Base-by-base conservation (phyloP, 2,113 vertebrate genomes). In the Alethe diademata region DNA sequence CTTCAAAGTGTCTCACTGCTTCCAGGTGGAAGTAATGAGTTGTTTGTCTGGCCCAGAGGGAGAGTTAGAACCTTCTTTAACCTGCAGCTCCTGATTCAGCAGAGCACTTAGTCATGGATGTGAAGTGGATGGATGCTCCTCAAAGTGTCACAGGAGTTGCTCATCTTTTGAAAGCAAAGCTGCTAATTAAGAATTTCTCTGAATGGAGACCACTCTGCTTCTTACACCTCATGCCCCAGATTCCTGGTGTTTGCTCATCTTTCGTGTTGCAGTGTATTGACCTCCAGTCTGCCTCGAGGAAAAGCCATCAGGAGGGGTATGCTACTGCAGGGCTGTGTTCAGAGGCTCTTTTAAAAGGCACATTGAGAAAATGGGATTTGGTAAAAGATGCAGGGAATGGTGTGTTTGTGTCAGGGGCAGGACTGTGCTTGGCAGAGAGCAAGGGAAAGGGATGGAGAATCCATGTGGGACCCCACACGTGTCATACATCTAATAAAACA, bases 221-320 rank as follows among this genome's bases (percentile, higher is more conserved):
- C 51, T 64, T 53, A 2, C 38, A 35, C 61, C 9, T 17, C 0
- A 0, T 23, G 43, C 26, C 79, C 78, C 19, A 42, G 11, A 35
- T 66, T 51, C 35, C 65, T 66, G 61, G 6, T 31, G 57, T 33
- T 16, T 12, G 0, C 61, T 42, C 9, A 1, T 22, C 40, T 56
- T 40, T 61, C 0, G 0, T 40, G 4, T n/a, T 45, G 24, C 2
- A n/a, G 17, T 8, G 0, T 3, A 0, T 23, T 0, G 2, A 9
- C 23, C 72, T 65, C 42, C 43, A 14, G 5, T 3, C 43, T 74
- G 90, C 66, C 61, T 23, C 1, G 51, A 17, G 13, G 60, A 73
- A 47, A 12, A 54, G 29, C 38, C 22, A 0, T 6, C 5, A 0
- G 10, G 36, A 67, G 33, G 25, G 38, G 43, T 70, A 42, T 38